A percentile compares a stretch with the other conserved stretches of the same genome.
Conservation (phyloP, 2,113 vertebrate genomes). For the Sander lucioperca region DNA sequence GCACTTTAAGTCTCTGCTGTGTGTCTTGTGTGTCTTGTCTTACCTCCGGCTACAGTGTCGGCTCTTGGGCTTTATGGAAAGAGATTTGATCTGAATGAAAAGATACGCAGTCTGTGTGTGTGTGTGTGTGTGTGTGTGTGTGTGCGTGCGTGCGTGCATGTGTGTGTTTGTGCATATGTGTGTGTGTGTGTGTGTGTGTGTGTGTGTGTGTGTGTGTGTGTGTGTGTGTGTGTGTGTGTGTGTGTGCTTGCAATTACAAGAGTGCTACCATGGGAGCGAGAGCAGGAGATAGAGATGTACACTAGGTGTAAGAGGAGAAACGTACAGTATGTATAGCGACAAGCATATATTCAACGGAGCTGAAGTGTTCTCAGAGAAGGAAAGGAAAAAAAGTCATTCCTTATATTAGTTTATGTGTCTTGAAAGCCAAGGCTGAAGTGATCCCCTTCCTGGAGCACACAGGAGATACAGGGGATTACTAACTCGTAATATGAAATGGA, state of each 20-base stretch:
- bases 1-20: conserved; percentile 54
- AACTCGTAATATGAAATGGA: background rate
- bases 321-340: conserved; percentile 14
- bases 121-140: conserved; percentile 2
- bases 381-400: conserved; percentile 11
- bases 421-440: conserved; percentile 27
- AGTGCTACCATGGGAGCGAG: conserved; percentile 31
- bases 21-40: conserved; percentile 42
- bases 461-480: background rate
- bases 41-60: conserved; percentile 45
- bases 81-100: conserved; percentile 63
- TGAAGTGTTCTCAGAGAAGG: conserved; percentile 45
- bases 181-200: background rate
- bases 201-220: conserved; percentile 1
- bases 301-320: conserved; percentile 22
- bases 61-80: conserved; percentile 44
- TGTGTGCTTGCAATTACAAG: conserved; percentile 20
- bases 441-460: conserved; percentile 3
- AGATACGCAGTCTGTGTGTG: background rate
- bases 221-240: background rate
- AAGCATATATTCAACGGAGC: conserved; percentile 29
- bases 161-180: too few relatives aligned
- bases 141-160: background rate
- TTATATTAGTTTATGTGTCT: conserved; percentile 38
- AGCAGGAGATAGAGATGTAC: conserved; percentile 31